Conservation (phyloP, 2,113 vertebrate species). For the Tupaia tana region DNA sequence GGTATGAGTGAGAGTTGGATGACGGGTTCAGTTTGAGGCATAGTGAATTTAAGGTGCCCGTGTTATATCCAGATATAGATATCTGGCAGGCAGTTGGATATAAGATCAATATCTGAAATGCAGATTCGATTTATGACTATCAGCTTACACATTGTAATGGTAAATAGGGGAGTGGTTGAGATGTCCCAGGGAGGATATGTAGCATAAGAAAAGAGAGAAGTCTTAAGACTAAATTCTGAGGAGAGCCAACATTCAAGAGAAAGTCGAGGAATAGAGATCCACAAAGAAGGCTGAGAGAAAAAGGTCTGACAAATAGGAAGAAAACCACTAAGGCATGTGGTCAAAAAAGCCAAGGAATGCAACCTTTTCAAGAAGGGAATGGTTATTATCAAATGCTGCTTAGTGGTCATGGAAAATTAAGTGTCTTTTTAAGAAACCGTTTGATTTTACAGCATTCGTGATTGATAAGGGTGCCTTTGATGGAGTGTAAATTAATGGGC, state of each 20-base stretch:
- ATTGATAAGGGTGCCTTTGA: conserved; percentile 55
- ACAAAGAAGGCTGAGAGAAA: neutral
- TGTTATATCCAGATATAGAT: neutral
- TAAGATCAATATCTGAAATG: neutral
- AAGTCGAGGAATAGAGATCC: neutral
- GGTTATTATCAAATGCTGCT: conserved; percentile 26
- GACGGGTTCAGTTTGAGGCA: neutral
- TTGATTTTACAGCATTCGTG: conserved; percentile 49
- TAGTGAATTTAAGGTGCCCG: neutral
- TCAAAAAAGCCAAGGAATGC: neutral
- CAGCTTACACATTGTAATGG: neutral
- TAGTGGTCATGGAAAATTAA: conserved; percentile 40
- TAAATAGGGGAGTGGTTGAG: neutral
- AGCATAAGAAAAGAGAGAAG: neutral
- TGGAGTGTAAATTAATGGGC: conserved; percentile 51
- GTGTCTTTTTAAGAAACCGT: conserved; percentile 29
- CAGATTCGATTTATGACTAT: neutral
- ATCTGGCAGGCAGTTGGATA: neutral
- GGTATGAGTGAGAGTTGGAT: neutral
- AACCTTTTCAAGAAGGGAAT: conserved; percentile 46
- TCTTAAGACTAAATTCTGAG: neutral
- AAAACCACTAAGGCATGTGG: neutral
- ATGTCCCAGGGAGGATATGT: neutral
- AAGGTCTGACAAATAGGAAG: neutral
- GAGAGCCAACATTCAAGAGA: conserved; percentile 4